Base-by-base conservation (phyloP, 2,113 vertebrate genomes). In the Falco punctatus region DNA sequence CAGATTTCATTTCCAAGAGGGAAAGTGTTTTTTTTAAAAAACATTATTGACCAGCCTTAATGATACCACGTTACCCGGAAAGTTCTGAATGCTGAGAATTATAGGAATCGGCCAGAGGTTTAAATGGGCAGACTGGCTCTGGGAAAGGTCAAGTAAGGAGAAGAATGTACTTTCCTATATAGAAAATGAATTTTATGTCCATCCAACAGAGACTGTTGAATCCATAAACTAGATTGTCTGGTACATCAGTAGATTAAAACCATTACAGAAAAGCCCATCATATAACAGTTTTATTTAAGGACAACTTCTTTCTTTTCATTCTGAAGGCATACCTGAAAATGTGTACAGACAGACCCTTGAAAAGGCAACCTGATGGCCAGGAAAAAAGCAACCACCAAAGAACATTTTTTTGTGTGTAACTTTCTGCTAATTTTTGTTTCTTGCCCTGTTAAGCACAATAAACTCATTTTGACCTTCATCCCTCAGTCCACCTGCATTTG, bases 401-500 rank as follows among this genome's bases (percentile, higher is more conserved):
- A 35, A 61, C 3, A 14, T 49, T 12, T 62, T 38, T 75, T 16
- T 59, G 15, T 46, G 6, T 15, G 6, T 15, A 72, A 44, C 44
- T 58, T 84, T 65, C 35, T 44, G 20, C 18, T 65, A 26, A 57
- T 49, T 78, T 96, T 85, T 96, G 13, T 87, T 93, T 49, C 62
- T 75, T 61, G 20, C 35, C 67, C 51, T 95, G 14, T 79, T 80
- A 80, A 80, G 51, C 66, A 77, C 54, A 57, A 62, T 86, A 62
- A 86, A 48, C 66, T 85, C 66, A 66, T 40, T 89, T 81, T 95
- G 91, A 94, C 92, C 85, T 95, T 94, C 91, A 89, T 89, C 86
- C 51, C n/a, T 95, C 89, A 82, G 94, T 96, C 96, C 96, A 96
- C 89, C 91, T 89, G 74, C 74, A 65, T 96, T 95, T 94, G 26